Evolutionary conservation across 2,797 vertebrate genomes (phyloP), one percentile per base, ranked within the genome.

Genomic region (Sarcoramphus papa): DNA sequence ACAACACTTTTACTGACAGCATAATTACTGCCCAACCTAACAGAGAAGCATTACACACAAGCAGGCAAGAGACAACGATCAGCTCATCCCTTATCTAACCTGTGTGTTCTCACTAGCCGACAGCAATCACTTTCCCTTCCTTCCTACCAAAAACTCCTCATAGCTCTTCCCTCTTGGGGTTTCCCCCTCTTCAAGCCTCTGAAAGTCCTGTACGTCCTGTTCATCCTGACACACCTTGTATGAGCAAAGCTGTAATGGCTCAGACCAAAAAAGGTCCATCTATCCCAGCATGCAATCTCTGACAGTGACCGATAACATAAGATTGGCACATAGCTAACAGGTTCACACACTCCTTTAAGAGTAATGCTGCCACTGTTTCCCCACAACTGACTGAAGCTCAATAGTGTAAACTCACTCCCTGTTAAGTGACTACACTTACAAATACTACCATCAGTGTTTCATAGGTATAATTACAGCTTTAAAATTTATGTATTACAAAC

Each of bases 291-390:
- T 2, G 28, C 37, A 4, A 7, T 9, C 50, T 24, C 57, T 1
- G 50, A 15, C 43, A 7, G 47, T 1, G 11, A 62, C 25, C 1
- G 0, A 2, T 6, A 9, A 18, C 0, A 0, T 6, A 6, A 45
- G 43, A 21, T 2, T 10, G 25, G n/a, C 59, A 50, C 19, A 2
- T 0, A 43, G 47, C 21, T 10, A 28, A 20, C 21, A 7, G 24
- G 22, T 8, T 65, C 31, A 19, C 19, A 12, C 4, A 0, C 41
- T 18, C 24, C 47, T 53, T 20, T 4, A 16, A 10, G 22, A 17
- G 37, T 17, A 7, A 28, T 11, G 5, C 14, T 7, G 10, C 14
- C 19, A 7, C 14, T 3, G 6, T 31, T 15, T 37, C 30, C 62
- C 67, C n/a, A 17, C 59, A 25, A 24, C 30, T 1, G 41, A 14